A percentile compares a stretch with the other conserved stretches of the same genome.
These are phyloP conservation scores for Agrochola lychnidis DNA, from an alignment of 2,888 invertebrate species.

Conservation along the genomic window DNA sequence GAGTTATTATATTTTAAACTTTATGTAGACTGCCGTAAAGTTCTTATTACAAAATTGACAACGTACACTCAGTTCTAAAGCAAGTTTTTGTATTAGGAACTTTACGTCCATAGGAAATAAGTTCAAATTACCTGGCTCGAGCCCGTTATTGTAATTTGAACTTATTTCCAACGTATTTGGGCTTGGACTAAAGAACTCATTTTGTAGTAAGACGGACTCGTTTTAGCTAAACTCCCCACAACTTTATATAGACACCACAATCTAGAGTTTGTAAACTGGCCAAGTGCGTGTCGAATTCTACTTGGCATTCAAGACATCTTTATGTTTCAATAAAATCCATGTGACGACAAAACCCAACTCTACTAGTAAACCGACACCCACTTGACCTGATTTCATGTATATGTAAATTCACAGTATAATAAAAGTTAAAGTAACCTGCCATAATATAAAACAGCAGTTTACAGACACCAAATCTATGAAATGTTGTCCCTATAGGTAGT, in stretches of 20 bases:
- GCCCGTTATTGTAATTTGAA: no score
- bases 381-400: neutral
- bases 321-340: neutral
- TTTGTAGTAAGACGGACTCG: neutral
- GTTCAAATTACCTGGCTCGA: neutral
- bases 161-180: neutral
- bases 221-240: neutral
- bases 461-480: slow-evolving; percentile 3
- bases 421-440: slow-evolving; percentile 10
- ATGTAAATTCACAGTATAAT: slow-evolving; percentile 22
- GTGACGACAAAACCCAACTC: neutral
- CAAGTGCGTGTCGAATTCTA: neutral
- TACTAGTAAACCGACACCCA: neutral
- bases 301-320: neutral
- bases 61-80: neutral
- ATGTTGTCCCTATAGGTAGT: neutral
- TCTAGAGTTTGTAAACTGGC: neutral
- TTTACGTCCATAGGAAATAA: neutral
- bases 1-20: neutral
- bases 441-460: slow-evolving; percentile 1
- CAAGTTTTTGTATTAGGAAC: neutral
- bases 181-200: neutral
- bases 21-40: neutral
- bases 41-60: neutral
- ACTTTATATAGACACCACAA: neutral